Evolutionary conservation across 1,140 invertebrate species (phyloP), one percentile per base, ranked within the genome.

Genomic region (Aphelinus atriplicis): DNA sequence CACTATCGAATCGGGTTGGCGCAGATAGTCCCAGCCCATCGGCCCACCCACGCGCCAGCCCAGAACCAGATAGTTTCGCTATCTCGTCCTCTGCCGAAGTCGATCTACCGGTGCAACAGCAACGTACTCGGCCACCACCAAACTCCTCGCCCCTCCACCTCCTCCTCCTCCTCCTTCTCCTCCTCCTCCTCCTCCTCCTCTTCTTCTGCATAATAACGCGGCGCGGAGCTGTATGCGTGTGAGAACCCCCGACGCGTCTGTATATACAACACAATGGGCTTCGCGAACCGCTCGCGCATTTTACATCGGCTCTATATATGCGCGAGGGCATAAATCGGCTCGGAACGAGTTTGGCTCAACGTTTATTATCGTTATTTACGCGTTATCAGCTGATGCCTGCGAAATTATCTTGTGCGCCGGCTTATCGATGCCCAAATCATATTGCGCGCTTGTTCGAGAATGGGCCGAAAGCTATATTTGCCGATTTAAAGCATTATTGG

Each of bases 51-150:
- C 78, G 78, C 75, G 51, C 67, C 26, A 26, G 26, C 26, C 26
- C 26, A 26, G 26, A 26, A 26, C 69, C 55, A 9, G 7, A 48
- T 26, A 63, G 4, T 6, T 66, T 62, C 63, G 55, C 74, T 77
- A 80, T 80, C 78, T 79, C 67, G 51, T 61, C 65, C 75, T 75
- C 57, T 65, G 66, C 75, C 64, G 77, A 79, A 80, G 75, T 79
- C 73, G 78, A 80, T 80, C 77, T 80, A 71, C 79, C 76, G 79
- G 26, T 26, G 26, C 26, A 26, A 26, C 26, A 26, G 26, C 26
- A 26, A 26, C 77, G 26, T 0, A 26, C 26, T 26, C 26, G 26
- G 26, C 26, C 26, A 26, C 26, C 26, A 26, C 26, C 26, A 26
- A 26, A 26, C 26, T 26, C 26, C 26, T 26, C 26, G 26, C 26